Percentiles rank a stretch among this genome's conserved stretches.
These are phyloP conservation scores for Malacoraja senta DNA, from an alignment of 2,797 vertebrate genomes.

Conservation along the genomic window DNA sequence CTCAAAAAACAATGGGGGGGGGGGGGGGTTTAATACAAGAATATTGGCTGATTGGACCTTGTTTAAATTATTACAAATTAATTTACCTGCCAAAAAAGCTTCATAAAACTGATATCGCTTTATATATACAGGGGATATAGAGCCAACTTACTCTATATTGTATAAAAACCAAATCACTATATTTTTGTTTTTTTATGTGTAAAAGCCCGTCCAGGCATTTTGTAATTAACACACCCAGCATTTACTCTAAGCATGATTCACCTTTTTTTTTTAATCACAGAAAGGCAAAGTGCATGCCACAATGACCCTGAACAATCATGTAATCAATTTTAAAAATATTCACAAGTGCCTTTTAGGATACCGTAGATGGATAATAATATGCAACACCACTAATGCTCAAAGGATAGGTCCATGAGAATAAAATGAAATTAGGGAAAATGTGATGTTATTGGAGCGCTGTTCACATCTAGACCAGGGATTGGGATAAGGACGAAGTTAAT, in stretches of 20 bases:
- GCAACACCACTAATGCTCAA: constrained; percentile 56
- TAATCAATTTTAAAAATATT: constrained; percentile 46
- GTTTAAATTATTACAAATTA: constrained; percentile 52
- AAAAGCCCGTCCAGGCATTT: constrained; percentile 10
- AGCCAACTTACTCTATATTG: not conserved
- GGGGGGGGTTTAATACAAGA: too few relatives aligned
- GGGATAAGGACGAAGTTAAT: constrained; percentile 74
- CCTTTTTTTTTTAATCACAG: constrained; percentile 24
- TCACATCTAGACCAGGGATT: constrained; percentile 66
- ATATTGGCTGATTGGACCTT: constrained; percentile 48
- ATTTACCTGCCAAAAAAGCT: constrained; percentile 48
- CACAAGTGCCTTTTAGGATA: constrained; percentile 51
- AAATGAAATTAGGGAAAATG: constrained; percentile 59
- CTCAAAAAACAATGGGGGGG: not conserved
- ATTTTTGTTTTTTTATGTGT: not conserved
- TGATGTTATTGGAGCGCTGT: constrained; percentile 57
- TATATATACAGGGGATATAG: not conserved
- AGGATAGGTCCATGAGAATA: constrained; percentile 55
- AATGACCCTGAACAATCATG: constrained; percentile 38
- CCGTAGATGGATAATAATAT: constrained; percentile 48
- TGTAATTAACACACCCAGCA: constrained; percentile 27
- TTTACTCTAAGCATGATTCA: constrained; percentile 33
- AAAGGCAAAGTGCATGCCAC: constrained; percentile 34
- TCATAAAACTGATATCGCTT: constrained; percentile 46
- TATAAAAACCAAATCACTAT: not conserved